Evolutionary conservation across 2,797 vertebrate genomes (phyloP).

Genomic region (Sorex maritimensis): DNA sequence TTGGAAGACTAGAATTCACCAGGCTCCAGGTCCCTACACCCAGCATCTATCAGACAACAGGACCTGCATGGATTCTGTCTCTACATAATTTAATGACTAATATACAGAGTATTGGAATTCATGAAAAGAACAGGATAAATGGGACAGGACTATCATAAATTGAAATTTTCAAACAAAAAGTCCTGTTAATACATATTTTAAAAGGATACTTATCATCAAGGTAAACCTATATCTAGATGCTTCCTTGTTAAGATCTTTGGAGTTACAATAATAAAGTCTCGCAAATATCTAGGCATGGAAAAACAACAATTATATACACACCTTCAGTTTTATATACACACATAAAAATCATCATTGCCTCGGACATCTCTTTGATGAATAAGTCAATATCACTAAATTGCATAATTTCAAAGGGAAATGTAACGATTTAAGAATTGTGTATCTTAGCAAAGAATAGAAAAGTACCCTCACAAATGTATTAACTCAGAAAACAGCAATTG

Average conservation of each 20-base stretch:
- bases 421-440: slow-evolving; percentile 5
- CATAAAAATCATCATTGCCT: not conserved
- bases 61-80: not conserved
- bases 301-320: not conserved
- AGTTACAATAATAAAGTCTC: not conserved
- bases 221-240: not conserved
- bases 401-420: slow-evolving; percentile 11
- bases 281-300: not conserved
- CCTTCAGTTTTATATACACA: not conserved
- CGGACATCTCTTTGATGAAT: not conserved
- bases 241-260: slow-evolving; percentile 9
- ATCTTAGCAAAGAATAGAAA: slow-evolving; percentile 26
- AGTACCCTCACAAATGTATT: not conserved
- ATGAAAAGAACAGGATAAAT: slow-evolving; percentile 16
- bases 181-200: slow-evolving; percentile 2
- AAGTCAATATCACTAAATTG: slow-evolving; percentile 40
- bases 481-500: not conserved
- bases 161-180: not conserved
- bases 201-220: slow-evolving; percentile 31
- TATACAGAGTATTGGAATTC: not conserved
- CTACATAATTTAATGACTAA: slow-evolving; percentile 2
- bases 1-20: not conserved
- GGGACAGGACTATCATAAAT: not conserved
- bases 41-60: not conserved
- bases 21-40: not conserved